Evolutionary conservation across 1,140 invertebrate species (phyloP), one percentile per base, ranked within the genome.

Genomic region (Drosophila willistoni): DNA sequence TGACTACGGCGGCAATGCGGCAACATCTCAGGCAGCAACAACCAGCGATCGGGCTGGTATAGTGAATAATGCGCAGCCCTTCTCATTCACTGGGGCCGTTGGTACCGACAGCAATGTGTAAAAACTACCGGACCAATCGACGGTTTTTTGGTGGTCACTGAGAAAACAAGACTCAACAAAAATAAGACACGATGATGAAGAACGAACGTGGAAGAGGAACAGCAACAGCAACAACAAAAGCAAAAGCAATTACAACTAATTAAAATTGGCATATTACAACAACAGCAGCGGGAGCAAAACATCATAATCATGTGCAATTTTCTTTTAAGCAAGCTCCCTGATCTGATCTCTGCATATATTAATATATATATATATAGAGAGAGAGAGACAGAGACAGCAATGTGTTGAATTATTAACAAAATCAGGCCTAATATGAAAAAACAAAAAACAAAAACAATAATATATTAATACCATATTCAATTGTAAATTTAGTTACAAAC

Each of bases 41-140:
- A 91, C 92, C 33, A 93, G 92, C 70, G 93, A 93, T 70, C 94
- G 94, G 77, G 94, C 95, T 75, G 95, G 94, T 78, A 94, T 96
- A 89, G 95, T 96, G 79, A 94, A 95, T 90, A 96, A 96, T 93
- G 95, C 95, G 89, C 95, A 96, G 92, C 95, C 96, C 51, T 95
- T 96, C 90, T 94, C 94, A 92, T 94, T 96, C 77, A 95, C 95
- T 68, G 94, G 93, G 76, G 93, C 94, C 79, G 95, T 95, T 54
- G 92, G 90, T 66, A 91, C 90, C 39, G 94, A 94, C 81, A 95
- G 94, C 83, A 94, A 94, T 92, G 94, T 95, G 92, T 95, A 93
- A 94, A 91, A 71, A 55, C 33, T 13, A 41, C 29, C 33, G 68
- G 29, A 74, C 17, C 19, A 57, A 29, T 54, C 36, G 41, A 22